phyloP scores from a whole-genome alignment of 2,797 vertebrate species.

The Lutra lutra region DNA sequence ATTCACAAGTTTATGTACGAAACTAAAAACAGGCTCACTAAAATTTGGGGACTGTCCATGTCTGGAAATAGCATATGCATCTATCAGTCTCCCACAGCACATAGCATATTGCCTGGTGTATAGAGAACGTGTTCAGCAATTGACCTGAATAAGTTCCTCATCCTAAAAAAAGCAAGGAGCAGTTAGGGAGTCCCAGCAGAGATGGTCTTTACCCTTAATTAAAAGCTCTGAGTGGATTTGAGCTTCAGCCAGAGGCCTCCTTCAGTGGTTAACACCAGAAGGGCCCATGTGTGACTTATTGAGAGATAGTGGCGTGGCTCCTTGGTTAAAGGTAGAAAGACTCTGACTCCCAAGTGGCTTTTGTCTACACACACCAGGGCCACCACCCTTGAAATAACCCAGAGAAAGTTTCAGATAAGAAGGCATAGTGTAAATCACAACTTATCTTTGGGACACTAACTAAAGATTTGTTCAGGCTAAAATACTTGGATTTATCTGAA shows the following conservation, averaged over 20 bases:
- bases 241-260: neutral
- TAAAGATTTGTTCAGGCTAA: neutral
- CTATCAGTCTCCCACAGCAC: neutral
- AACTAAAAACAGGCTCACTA: neutral
- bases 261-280: accelerated
- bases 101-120: neutral
- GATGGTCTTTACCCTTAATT: neutral
- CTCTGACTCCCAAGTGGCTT: neutral
- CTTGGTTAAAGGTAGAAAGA: neutral
- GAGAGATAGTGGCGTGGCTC: neutral
- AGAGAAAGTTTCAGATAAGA: neutral
- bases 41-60: neutral
- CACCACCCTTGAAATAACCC: neutral
- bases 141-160: accelerated
- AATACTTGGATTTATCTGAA: neutral
- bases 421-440: neutral
- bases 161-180: neutral
- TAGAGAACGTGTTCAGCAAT: neutral
- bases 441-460: neutral
- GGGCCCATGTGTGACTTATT: accelerated
- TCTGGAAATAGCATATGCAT: neutral
- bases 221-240: neutral
- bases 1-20: neutral
- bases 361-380: neutral
- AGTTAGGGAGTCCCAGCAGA: neutral